Conservation (phyloP, 2,113 vertebrate species). For the Camarhynchus parvulus region DNA sequence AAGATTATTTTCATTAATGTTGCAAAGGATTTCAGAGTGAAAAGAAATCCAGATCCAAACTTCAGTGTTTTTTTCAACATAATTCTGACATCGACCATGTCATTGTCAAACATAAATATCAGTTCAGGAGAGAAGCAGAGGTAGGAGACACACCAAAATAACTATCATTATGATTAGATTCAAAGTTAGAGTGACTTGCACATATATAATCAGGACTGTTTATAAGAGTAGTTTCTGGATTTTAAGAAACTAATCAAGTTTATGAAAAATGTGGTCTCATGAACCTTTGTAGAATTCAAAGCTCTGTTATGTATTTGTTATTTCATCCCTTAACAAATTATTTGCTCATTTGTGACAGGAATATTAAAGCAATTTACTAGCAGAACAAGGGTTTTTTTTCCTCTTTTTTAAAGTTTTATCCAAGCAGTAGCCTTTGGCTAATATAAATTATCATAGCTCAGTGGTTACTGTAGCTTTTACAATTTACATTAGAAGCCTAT, state of each 20-base stretch:
- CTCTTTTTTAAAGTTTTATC: neutral
- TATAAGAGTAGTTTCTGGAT: neutral
- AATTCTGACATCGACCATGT: neutral
- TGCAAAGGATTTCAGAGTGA: neutral
- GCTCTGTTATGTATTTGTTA: neutral
- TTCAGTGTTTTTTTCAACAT: neutral
- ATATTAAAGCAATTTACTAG: neutral
- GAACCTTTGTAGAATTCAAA: neutral
- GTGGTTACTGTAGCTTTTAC: neutral
- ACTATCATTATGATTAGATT: neutral
- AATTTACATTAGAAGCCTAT: neutral
- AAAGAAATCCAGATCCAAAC: neutral
- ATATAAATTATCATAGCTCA: neutral
- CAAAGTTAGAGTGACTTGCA: neutral
- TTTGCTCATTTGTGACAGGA: neutral
- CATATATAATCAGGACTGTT: neutral
- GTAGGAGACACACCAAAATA: neutral
- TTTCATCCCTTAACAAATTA: neutral
- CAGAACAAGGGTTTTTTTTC: accelerated
- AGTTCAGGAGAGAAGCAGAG: neutral
- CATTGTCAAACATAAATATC: neutral
- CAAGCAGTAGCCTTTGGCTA: neutral
- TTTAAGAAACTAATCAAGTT: neutral
- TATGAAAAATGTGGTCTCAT: neutral
- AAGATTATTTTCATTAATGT: neutral